phyloP scores from a whole-genome alignment of 1,140 invertebrate genomes.

The Dendroctonus valens region DNA sequence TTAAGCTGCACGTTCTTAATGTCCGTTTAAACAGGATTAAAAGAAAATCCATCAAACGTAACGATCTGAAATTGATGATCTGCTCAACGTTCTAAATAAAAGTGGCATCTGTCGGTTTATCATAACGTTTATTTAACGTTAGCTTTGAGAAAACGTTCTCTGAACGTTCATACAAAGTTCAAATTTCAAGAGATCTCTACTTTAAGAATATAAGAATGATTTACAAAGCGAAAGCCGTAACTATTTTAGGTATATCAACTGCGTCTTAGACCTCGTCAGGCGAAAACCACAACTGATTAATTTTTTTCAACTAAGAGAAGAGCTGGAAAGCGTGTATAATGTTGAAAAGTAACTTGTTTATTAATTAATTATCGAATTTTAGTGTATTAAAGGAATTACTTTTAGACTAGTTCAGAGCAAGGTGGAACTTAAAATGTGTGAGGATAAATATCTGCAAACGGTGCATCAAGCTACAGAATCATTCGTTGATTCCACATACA shows the following conservation, averaged over 20 bases:
- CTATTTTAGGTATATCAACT: slow-evolving; percentile 54
- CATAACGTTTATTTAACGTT: no score
- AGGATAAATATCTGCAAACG: slow-evolving; percentile 67
- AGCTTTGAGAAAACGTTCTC: no score
- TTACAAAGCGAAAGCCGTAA: slow-evolving; percentile 20
- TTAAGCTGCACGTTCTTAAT: no score
- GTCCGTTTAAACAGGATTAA: no score
- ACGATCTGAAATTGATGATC: no score
- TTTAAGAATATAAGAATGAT: no score
- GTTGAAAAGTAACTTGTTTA: slow-evolving; percentile 38
- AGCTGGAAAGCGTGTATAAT: slow-evolving; percentile 53
- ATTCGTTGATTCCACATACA: slow-evolving; percentile 66
- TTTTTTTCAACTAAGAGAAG: slow-evolving; percentile 58
- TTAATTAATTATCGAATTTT: background rate
- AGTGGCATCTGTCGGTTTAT: no score
- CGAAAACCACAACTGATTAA: slow-evolving; percentile 60
- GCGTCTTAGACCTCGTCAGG: slow-evolving; percentile 56
- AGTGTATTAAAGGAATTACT: slow-evolving; percentile 1
- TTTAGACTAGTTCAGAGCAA: slow-evolving; percentile 35
- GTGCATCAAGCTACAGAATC: slow-evolving; percentile 62
- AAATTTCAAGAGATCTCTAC: no score
- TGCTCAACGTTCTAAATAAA: no score
- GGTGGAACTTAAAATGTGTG: slow-evolving; percentile 47
- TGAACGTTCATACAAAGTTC: no score
- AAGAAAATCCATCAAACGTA: no score